These are phyloP conservation scores for Synergus laeviventris DNA, from an alignment of 2,888 invertebrate species.

Conservation along the genomic window DNA sequence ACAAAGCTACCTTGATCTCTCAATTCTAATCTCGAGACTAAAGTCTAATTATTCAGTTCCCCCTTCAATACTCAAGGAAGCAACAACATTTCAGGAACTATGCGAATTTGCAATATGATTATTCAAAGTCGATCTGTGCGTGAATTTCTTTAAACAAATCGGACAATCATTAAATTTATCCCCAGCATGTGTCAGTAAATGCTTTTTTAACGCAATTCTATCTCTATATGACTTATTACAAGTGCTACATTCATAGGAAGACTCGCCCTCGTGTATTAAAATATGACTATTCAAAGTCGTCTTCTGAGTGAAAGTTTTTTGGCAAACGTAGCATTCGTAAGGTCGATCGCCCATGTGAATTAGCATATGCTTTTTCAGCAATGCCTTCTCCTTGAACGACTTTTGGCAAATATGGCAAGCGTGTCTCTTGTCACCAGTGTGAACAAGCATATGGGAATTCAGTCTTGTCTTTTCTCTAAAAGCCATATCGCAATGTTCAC, in stretches of 20 bases:
- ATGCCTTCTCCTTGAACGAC: slow-evolving; percentile 67
- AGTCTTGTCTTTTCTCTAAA: slow-evolving; percentile 70
- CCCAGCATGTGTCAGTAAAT: slow-evolving; percentile 65
- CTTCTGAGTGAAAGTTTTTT: slow-evolving; percentile 70
- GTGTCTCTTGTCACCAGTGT: slow-evolving; percentile 70
- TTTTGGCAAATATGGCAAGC: slow-evolving; percentile 70
- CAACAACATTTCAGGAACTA: slow-evolving; percentile 61
- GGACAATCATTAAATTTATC: slow-evolving; percentile 69
- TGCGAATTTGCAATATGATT: slow-evolving; percentile 69
- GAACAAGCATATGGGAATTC: slow-evolving; percentile 70
- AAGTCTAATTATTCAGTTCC: not conserved
- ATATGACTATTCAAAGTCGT: slow-evolving; percentile 70
- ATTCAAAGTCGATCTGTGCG: slow-evolving; percentile 68
- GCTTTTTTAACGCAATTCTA: slow-evolving; percentile 66
- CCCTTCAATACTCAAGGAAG: not conserved
- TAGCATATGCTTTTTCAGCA: slow-evolving; percentile 69
- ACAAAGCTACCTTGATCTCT: not conserved
- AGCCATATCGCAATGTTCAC: slow-evolving; percentile 70
- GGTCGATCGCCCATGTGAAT: slow-evolving; percentile 69
- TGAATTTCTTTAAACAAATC: slow-evolving; percentile 70
- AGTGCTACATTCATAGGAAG: slow-evolving; percentile 67
- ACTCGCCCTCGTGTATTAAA: slow-evolving; percentile 66
- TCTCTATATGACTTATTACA: slow-evolving; percentile 70
- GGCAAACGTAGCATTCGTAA: slow-evolving; percentile 69
- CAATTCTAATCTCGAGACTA: not conserved